phyloP scores from a whole-genome alignment of 2,113 vertebrate species.

The Myrmecophaga tridactyla region DNA sequence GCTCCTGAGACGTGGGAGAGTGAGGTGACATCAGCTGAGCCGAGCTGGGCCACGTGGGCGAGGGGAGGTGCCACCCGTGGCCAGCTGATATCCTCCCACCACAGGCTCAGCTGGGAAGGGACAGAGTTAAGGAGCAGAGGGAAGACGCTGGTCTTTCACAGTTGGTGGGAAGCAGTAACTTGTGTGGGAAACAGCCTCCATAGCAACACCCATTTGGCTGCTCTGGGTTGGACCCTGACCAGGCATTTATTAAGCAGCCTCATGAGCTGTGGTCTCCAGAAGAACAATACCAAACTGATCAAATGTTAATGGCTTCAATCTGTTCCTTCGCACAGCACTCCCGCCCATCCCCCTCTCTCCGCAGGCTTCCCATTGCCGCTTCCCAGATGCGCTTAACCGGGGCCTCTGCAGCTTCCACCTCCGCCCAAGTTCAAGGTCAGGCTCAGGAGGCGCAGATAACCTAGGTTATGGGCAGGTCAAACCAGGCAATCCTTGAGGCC shows the following conservation, averaged over 20 bases:
- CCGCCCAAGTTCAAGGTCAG: conserved; percentile 50
- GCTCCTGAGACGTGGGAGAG: neutral
- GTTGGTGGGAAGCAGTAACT: conserved; percentile 82
- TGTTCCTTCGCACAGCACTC: conserved; percentile 81
- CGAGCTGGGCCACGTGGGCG: neutral
- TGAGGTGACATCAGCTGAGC: neutral
- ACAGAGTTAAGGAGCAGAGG: conserved; percentile 70
- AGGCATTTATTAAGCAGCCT: conserved; percentile 87
- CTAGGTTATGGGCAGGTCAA: neutral
- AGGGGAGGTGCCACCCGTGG: neutral
- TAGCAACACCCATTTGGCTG: conserved; percentile 84
- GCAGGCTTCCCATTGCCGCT: conserved; percentile 9
- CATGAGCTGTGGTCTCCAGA: conserved; percentile 84
- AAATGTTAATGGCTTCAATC: conserved; percentile 89
- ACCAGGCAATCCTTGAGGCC: neutral
- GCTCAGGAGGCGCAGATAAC: neutral
- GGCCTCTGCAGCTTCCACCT: conserved; percentile 15
- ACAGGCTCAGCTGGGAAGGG: conserved; percentile 29
- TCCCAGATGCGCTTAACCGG: conserved; percentile 63
- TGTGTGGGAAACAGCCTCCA: conserved; percentile 85
- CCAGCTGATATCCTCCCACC: neutral
- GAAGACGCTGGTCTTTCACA: conserved; percentile 78
- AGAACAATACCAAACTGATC: conserved; percentile 87
- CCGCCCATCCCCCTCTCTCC: conserved; percentile 72
- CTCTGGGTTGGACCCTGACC: conserved; percentile 83